These are phyloP conservation scores for Natator depressus DNA, from an alignment of 2,113 vertebrate species.

Conservation along the genomic window DNA sequence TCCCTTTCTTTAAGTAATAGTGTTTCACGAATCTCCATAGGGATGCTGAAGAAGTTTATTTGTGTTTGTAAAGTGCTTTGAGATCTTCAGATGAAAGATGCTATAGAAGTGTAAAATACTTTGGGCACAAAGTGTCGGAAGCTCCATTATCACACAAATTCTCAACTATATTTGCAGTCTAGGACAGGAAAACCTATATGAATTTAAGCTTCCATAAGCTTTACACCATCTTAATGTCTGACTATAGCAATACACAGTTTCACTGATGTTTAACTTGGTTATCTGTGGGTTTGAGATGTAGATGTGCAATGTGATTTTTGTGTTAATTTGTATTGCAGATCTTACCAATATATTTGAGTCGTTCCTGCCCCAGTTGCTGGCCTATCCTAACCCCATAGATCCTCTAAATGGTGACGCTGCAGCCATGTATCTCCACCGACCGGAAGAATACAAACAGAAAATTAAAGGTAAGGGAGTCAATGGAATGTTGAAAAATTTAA, in stretches of 20 bases:
- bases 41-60: not conserved
- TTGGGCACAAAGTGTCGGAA: not conserved
- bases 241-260: not conserved
- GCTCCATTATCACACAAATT: not conserved
- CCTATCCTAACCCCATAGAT: conserved; percentile 98
- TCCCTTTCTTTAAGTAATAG: not conserved
- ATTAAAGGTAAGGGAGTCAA: conserved; percentile 89
- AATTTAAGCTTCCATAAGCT: not conserved
- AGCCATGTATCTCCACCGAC: conserved; percentile 99
- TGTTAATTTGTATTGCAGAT: conserved; percentile 80
- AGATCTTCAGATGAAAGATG: not conserved
- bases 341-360: conserved; percentile 99
- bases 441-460: conserved; percentile 99
- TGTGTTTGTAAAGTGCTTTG: not conserved
- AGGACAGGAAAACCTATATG: not conserved
- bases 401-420: conserved; percentile 98
- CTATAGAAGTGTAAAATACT: not conserved
- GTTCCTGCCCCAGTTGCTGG: conserved; percentile 98
- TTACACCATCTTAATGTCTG: not conserved
- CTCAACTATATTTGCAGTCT: not conserved
- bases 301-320: not conserved
- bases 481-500: rapidly evolving
- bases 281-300: not conserved
- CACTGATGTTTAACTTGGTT: rapidly evolving
- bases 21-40: not conserved